Evolutionary conservation across 2,797 vertebrate genomes (phyloP), one percentile per base, ranked within the genome.

Genomic region (Lepidocolaptes lacrymiger): DNA sequence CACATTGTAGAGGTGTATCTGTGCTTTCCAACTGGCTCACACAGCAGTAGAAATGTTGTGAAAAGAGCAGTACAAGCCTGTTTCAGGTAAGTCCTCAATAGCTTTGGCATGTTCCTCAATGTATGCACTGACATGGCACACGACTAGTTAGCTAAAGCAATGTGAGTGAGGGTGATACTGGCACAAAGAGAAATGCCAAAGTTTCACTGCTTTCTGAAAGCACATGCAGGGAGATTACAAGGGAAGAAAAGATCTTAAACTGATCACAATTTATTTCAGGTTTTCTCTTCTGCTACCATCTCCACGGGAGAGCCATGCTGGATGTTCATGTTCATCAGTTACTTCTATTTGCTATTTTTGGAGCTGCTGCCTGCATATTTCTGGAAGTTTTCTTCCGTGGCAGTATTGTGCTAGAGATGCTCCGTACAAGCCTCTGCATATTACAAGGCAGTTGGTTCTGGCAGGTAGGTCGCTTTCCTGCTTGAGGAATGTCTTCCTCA

Each of bases 361-460:
- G 98, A 22, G 89, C 91, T 55, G 98, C 98, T 24, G 37, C 98
- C 5, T 94, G 98, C 32, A 94, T 98, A 88, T 98, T 99, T 86
- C 75, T 99, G 87, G 99, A 99, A 98, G 94, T 99, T 72, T 99
- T 99, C 80, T 98, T 98, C 81, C 96, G 98, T 30, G 98, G 98
- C 9, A 99, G 98, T 96, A 95, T 99, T n/a, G 91, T 98, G 19
- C 97, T 99, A 78, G 99, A 99, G 96, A 98, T 99, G 92, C 96
- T 99, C 81, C 97, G 98, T 78, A 98, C 98, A 79, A 98, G 98
- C 56, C 97, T 99, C 55, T 98, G 98, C 12, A 68, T 99, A 62
- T 96, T 99, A 84, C 99, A 99, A 89, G 99, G 99, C 27, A 99
- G 97, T 97, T 99, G 99, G 99, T 99, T 99, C 97, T 99, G 99